Evolutionary conservation across 2,113 vertebrate genomes (phyloP), one percentile per base, ranked within the genome.

Genomic region (Megatriorchis doriae): DNA sequence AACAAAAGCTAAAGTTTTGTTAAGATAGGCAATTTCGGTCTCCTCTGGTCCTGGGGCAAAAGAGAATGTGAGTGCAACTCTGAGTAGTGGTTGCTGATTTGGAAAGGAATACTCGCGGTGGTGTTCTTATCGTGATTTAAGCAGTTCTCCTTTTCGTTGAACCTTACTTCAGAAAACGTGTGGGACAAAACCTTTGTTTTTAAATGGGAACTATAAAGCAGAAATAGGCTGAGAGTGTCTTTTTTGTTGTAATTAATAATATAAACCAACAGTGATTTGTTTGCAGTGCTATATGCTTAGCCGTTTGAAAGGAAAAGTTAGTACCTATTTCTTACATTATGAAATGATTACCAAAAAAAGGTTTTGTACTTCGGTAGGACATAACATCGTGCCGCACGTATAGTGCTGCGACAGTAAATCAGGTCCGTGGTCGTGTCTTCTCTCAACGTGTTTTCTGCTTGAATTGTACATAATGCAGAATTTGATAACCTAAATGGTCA

Each of bases 321-420:
- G 5, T 21, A 14, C 6, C 17, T 34, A 20, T 1, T 42, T 73
- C 29, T 27, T 16, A 26, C 14, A 21, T 34, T 6, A 6, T 23
- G 38, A 34, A 56, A 20, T 10, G 26, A 13, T 58, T 9, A 34
- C 16, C 16, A 45, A 7, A 50, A 50, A 36, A 17, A 26, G 12
- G 2, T 16, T 45, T 71, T 52, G 7, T n/a, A 5, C 10, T 68
- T 68, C 4, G 2, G 4, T 22, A 22, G n/a, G 32, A 22, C 12
- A 3, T 63, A 34, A 19, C 13, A 3, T 6, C 0, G 3, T 38
- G 10, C 25, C 52, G 29, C 21, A 5, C 1, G 8, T 16, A 1
- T 45, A 13, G 19, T 10, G 63, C 27, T 26, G 47, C 34, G 32
- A 17, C 40, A 9, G 11, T 13, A 17, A 25, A 21, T 55, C 21